A percentile compares a stretch with the other conserved stretches of the same genome.
These are phyloP conservation scores for Hoplodrina blanda DNA, from an alignment of 2,888 invertebrate genomes.

Conservation along the genomic window DNA sequence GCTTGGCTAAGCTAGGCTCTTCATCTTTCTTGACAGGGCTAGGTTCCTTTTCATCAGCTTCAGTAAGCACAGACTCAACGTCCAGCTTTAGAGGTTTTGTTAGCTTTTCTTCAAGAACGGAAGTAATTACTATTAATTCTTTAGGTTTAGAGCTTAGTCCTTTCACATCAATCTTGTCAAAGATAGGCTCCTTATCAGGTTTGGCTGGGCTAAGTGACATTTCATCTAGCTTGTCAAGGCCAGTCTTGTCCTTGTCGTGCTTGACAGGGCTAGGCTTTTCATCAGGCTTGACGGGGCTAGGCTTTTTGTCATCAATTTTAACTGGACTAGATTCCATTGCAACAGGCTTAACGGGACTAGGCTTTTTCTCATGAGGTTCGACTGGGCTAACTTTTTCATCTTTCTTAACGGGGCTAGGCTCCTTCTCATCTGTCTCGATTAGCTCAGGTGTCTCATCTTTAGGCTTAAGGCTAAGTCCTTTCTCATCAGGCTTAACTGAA, in stretches of 20 bases:
- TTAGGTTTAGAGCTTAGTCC: too few relatives aligned
- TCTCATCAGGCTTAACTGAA: not conserved
- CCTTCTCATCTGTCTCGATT: constrained; percentile 10
- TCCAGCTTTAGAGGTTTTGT: too few relatives aligned
- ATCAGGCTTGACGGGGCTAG: constrained; percentile 25
- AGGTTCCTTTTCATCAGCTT: too few relatives aligned
- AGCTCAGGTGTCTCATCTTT: not conserved
- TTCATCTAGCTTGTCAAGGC: not conserved
- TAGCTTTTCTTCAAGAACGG: too few relatives aligned
- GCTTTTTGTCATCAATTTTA: constrained; percentile 20
- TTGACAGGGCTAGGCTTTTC: not conserved
- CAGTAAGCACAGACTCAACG: too few relatives aligned
- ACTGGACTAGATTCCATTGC: not conserved
- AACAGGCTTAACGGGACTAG: not conserved
- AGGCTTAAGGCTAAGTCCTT: not conserved
- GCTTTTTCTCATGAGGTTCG: not conserved
- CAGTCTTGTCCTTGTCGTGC: not conserved
- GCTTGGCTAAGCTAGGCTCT: not conserved
- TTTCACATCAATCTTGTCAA: too few relatives aligned
- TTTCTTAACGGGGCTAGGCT: constrained; percentile 18
- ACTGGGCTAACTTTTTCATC: not conserved
- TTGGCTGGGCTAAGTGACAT: constrained; percentile 12
- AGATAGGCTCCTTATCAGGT: not conserved
- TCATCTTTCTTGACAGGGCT: constrained; percentile 20
- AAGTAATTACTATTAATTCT: too few relatives aligned